A percentile compares a stretch with the other conserved stretches of the same genome.
These are phyloP conservation scores for Poecilia picta DNA, from an alignment of 2,797 vertebrate genomes.

Conservation along the genomic window DNA sequence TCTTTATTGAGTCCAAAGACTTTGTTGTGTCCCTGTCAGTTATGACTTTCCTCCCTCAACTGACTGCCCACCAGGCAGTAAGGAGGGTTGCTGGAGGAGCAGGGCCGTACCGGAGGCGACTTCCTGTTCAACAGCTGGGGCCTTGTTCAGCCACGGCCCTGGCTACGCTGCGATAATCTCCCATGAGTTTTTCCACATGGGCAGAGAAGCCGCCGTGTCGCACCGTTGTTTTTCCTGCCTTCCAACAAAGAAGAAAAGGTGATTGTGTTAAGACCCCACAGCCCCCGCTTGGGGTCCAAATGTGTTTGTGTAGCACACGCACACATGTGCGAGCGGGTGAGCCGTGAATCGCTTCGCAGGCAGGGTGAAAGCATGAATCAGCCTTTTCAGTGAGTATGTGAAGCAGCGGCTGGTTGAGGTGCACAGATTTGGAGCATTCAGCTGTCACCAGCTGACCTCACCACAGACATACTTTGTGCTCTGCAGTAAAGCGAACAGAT, in stretches of 20 bases:
- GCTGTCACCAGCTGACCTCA: constrained; percentile 80
- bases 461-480: constrained; percentile 78
- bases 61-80: constrained; percentile 43
- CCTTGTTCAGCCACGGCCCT: constrained; percentile 61
- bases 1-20: constrained; percentile 70
- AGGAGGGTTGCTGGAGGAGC: constrained; percentile 65
- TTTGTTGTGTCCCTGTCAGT: constrained; percentile 74
- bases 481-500: constrained; percentile 60
- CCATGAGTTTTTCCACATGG: constrained; percentile 78
- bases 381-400: constrained; percentile 73
- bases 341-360: constrained; percentile 66
- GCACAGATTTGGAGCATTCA: constrained; percentile 73
- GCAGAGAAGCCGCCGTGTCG: constrained; percentile 70
- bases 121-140: constrained; percentile 81
- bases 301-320: constrained; percentile 65
- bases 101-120: constrained; percentile 72
- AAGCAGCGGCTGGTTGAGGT: constrained; percentile 72
- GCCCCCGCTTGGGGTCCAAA: constrained; percentile 64
- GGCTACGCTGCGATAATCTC: constrained; percentile 71
- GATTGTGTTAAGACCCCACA: constrained; percentile 74
- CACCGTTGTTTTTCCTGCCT: constrained; percentile 76
- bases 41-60: constrained; percentile 62
- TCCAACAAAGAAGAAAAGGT: constrained; percentile 80
- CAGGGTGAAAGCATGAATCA: constrained; percentile 76
- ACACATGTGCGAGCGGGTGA: constrained; percentile 32